Evolutionary conservation across 1,140 invertebrate species (phyloP).

Genomic region (Hetaerina americana): DNA sequence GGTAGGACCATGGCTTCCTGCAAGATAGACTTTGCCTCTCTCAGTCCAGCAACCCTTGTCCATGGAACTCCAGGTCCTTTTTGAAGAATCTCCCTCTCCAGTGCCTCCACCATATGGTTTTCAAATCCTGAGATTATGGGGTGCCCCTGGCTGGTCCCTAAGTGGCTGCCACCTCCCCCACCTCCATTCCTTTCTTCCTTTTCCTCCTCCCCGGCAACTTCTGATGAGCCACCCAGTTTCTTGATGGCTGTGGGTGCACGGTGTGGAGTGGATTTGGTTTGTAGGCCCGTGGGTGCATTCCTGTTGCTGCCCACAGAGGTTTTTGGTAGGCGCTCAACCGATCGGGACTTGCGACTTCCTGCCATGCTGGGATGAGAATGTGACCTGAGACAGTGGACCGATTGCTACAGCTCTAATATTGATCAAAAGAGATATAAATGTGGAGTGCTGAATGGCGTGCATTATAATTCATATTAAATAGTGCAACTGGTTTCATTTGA

Average conservation of each 20-base stretch:
- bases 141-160: slow-evolving; percentile 44
- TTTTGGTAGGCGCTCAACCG: slow-evolving; percentile 19
- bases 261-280: background rate
- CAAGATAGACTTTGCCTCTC: slow-evolving; percentile 50
- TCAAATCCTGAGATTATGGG: slow-evolving; percentile 65
- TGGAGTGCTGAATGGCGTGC: too few relatives aligned
- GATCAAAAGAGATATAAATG: too few relatives aligned
- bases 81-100: slow-evolving; percentile 51
- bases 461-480: too few relatives aligned
- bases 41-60: slow-evolving; percentile 49
- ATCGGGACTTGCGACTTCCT: slow-evolving; percentile 18
- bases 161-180: slow-evolving; percentile 21
- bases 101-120: slow-evolving; percentile 59
- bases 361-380: slow-evolving; percentile 19
- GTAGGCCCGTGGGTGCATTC: too few relatives aligned
- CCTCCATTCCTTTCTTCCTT: background rate
- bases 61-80: slow-evolving; percentile 46
- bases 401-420: too few relatives aligned
- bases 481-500: too few relatives aligned
- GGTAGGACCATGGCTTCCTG: slow-evolving; percentile 94
- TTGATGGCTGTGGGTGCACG: background rate
- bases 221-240: background rate
- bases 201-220: slow-evolving; percentile 1
- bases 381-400: slow-evolving; percentile 14
- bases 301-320: background rate